Conservation (phyloP, 2,113 vertebrate genomes). For the Sinocyclocheilus maitianheensis region DNA sequence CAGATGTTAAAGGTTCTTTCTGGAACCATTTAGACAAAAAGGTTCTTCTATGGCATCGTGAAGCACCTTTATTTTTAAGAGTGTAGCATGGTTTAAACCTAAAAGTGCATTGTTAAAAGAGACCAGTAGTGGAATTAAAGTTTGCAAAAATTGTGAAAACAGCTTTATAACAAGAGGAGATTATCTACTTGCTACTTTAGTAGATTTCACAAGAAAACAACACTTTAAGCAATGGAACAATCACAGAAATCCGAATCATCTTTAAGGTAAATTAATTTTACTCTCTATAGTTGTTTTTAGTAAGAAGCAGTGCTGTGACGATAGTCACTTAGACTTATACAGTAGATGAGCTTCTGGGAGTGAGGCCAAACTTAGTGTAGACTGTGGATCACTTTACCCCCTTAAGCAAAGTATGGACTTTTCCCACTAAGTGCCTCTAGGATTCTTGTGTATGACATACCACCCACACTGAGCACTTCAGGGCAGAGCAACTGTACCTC, state of each 20-base stretch:
- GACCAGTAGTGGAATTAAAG: not conserved
- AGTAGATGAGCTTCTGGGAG: constrained; percentile 1
- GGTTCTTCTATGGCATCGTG: too few species aligned
- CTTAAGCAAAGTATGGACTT: constrained; percentile 29
- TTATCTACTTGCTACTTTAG: not conserved
- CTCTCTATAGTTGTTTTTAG: not conserved
- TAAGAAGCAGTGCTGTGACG: not conserved
- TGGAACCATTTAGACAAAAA: too few species aligned
- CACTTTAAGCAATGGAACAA: not conserved
- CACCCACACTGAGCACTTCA: constrained; percentile 7
- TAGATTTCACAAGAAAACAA: not conserved
- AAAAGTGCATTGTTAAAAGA: not conserved
- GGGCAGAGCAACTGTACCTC: constrained; percentile 3
- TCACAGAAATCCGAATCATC: not conserved
- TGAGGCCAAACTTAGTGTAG: constrained; percentile 28
- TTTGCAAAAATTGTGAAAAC: not conserved
- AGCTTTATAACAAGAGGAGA: not conserved
- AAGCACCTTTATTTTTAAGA: too few species aligned
- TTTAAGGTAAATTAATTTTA: not conserved
- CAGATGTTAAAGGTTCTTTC: too few species aligned
- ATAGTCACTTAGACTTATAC: not conserved
- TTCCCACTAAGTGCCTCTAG: too few species aligned
- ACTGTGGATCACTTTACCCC: not conserved
- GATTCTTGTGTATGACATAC: constrained; percentile 9
- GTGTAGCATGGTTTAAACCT: not conserved